These are phyloP conservation scores for Pocillopora damicornis DNA, from an alignment of 64 coral and sea anemone species.

Conservation along the genomic window DNA sequence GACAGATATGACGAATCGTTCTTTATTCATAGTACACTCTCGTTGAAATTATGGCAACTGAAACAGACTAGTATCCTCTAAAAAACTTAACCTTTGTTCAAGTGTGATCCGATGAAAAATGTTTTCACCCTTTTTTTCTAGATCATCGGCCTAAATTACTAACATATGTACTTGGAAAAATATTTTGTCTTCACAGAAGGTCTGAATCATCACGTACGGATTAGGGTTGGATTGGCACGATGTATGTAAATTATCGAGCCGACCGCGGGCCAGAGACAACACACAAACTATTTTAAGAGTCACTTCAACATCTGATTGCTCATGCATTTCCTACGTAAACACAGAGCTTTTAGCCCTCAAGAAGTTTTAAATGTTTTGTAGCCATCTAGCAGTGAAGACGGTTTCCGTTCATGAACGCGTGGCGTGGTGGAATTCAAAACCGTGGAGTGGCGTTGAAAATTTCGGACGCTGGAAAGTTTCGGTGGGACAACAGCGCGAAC, in stretches of 20 bases:
- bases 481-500: background rate
- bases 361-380: conserved; percentile 20
- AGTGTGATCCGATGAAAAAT: background rate
- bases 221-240: background rate
- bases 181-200: background rate
- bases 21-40: background rate
- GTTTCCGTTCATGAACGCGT: background rate
- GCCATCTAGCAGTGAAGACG: background rate
- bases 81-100: background rate
- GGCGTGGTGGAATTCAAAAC: no score
- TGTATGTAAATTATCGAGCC: conserved; percentile 11
- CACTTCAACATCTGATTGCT: conserved; percentile 22
- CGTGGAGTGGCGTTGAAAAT: background rate
- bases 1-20: no score
- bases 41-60: background rate
- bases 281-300: conserved; percentile 39
- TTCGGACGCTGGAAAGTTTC: background rate
- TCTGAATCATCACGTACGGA: background rate
- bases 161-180: background rate
- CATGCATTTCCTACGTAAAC: conserved; percentile 42
- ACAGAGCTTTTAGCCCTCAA: conserved; percentile 21
- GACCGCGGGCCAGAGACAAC: conserved; percentile 19
- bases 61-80: background rate
- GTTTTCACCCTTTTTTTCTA: background rate
- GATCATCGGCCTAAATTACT: background rate